These are phyloP conservation scores for Cydia splendana DNA, from an alignment of 1,140 invertebrate species.

Conservation along the genomic window DNA sequence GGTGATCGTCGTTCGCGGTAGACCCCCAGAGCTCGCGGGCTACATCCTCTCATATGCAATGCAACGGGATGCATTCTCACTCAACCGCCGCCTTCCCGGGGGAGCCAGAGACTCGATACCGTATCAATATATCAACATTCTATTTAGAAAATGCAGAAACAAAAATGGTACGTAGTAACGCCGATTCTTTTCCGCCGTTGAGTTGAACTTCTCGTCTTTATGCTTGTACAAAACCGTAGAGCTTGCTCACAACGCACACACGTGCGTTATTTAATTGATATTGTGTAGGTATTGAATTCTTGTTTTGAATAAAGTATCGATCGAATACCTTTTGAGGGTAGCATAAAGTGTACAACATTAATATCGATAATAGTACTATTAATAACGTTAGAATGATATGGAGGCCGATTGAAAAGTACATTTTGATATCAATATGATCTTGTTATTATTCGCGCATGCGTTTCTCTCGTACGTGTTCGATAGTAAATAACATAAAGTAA, in stretches of 20 bases:
- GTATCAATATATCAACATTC: constrained; percentile 34
- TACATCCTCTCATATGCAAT: constrained; percentile 61
- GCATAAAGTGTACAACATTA: neutral
- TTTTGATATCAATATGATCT: too few species aligned
- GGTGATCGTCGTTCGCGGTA: too few species aligned
- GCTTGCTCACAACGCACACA: too few species aligned
- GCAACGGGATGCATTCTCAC: constrained; percentile 55
- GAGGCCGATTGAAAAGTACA: too few species aligned
- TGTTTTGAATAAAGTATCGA: neutral
- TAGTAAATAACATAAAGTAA: too few species aligned
- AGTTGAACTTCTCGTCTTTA: neutral
- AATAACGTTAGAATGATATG: neutral
- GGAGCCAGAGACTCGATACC: constrained; percentile 54
- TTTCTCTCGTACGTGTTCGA: too few species aligned
- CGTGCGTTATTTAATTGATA: neutral
- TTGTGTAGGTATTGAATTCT: neutral
- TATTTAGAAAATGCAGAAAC: constrained; percentile 28
- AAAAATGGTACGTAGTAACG: neutral
- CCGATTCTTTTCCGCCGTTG: neutral
- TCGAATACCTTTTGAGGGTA: neutral
- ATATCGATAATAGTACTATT: neutral
- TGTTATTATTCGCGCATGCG: too few species aligned
- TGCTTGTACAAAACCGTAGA: too few species aligned
- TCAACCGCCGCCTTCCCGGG: constrained; percentile 51
- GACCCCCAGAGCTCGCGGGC: constrained; percentile 49